Evolutionary conservation across 2,113 vertebrate species (phyloP).

Genomic region (Podocnemis expansa): DNA sequence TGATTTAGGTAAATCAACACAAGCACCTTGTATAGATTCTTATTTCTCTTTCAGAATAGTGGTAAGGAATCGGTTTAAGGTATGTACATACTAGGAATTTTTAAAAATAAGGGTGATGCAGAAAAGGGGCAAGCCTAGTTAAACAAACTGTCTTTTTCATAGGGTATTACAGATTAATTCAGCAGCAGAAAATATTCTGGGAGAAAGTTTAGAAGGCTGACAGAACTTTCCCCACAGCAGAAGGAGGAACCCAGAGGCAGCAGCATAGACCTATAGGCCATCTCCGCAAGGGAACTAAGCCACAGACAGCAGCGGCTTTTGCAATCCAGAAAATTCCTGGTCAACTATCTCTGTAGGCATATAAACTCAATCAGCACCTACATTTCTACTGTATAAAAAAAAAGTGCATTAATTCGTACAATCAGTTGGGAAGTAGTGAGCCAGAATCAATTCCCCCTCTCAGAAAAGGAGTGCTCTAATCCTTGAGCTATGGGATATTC

Average conservation of each 20-base stretch:
- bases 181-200: not conserved
- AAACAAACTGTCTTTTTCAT: not conserved
- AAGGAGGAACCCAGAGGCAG: not conserved
- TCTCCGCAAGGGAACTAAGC: not conserved
- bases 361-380: not conserved
- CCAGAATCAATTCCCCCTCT: not conserved
- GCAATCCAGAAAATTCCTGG: not conserved
- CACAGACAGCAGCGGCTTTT: not conserved
- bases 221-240: not conserved
- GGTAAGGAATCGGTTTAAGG: constrained; percentile 9
- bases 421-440: not conserved
- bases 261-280: not conserved
- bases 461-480: not conserved
- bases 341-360: not conserved
- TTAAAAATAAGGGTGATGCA: constrained; percentile 43
- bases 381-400: not conserved
- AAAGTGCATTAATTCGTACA: not conserved
- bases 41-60: constrained; percentile 59
- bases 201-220: not conserved
- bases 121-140: not conserved
- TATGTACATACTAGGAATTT: constrained; percentile 28
- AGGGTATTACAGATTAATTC: not conserved
- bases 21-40: constrained; percentile 51
- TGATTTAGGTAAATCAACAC: not conserved
- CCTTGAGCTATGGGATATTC: not conserved